phyloP scores from a whole-genome alignment of 2,113 vertebrate species.

The Menura novaehollandiae region DNA sequence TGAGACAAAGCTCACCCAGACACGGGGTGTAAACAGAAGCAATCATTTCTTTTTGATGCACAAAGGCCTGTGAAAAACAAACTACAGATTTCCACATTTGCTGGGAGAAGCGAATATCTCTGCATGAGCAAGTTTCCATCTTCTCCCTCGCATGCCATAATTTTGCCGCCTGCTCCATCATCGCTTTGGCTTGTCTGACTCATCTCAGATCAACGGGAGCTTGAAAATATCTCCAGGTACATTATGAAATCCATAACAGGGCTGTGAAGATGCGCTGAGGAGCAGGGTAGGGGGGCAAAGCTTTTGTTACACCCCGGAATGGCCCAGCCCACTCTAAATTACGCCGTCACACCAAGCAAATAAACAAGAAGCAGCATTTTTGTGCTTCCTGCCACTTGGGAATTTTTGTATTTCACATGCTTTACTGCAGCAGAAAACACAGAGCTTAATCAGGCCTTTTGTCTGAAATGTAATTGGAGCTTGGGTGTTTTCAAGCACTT shows the following conservation, averaged over 20 bases:
- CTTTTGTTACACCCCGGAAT: neutral
- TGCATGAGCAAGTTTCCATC: constrained; percentile 13
- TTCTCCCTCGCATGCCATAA: neutral
- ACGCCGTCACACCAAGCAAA: neutral
- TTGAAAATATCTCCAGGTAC: constrained; percentile 51
- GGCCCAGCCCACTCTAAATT: neutral
- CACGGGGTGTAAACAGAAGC: neutral
- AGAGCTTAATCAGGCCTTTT: neutral
- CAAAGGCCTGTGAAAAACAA: constrained; percentile 5
- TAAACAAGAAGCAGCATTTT: neutral
- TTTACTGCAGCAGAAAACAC: constrained; percentile 18
- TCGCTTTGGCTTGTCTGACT: neutral
- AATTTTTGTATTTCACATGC: constrained; percentile 14
- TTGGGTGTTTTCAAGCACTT: neutral
- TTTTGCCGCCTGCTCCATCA: constrained; percentile 12
- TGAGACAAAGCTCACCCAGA: neutral
- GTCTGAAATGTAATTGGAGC: neutral
- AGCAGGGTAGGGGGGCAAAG: neutral
- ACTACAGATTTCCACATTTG: neutral
- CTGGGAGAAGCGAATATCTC: neutral
- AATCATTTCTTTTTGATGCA: neutral
- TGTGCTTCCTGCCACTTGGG: neutral
- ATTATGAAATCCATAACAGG: neutral
- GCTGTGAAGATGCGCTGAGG: constrained; percentile 1
- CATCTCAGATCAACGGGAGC: constrained; percentile 17